Evolutionary conservation across 2,113 vertebrate genomes (phyloP).

Genomic region (Hoplias malabaricus): DNA sequence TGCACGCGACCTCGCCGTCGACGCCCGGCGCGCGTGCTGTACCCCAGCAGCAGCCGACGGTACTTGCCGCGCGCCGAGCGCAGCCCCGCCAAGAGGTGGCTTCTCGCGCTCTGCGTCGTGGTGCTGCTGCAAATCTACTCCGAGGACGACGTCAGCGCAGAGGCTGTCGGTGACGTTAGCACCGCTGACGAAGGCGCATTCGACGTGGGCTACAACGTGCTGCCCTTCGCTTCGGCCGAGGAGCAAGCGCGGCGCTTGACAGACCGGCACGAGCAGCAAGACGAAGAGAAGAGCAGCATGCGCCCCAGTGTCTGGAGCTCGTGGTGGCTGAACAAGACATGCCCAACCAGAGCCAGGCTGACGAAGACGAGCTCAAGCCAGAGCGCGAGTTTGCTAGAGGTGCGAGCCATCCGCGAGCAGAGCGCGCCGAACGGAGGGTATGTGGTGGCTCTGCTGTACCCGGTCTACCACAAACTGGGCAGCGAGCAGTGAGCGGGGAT

Average conservation of each 20-base stretch:
- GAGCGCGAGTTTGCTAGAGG: slow-evolving; percentile 23
- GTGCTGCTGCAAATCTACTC: slow-evolving; percentile 78
- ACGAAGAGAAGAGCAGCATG: not conserved
- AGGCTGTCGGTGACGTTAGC: slow-evolving; percentile 4
- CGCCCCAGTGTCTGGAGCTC: not conserved
- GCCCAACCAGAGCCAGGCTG: slow-evolving; percentile 30
- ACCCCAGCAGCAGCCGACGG: slow-evolving; percentile 75
- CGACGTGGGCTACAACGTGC: slow-evolving; percentile 44
- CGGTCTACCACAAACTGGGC: slow-evolving; percentile 69
- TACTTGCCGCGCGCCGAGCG: slow-evolving; percentile 74
- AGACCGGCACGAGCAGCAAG: slow-evolving; percentile 19
- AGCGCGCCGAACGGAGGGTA: slow-evolving; percentile 65
- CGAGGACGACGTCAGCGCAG: slow-evolving; percentile 65
- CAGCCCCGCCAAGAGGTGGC: slow-evolving; percentile 72
- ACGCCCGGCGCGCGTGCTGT: slow-evolving; percentile 69
- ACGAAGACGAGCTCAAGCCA: not conserved
- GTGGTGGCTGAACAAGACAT: slow-evolving; percentile 40
- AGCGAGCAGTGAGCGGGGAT: slow-evolving; percentile 66
- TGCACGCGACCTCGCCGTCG: slow-evolving; percentile 38
- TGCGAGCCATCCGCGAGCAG: slow-evolving; percentile 48
- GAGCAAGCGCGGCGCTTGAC: slow-evolving; percentile 48
- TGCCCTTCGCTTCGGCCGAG: slow-evolving; percentile 63
- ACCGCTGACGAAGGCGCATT: slow-evolving; percentile 16
- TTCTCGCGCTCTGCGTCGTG: slow-evolving; percentile 72
- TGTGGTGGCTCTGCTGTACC: slow-evolving; percentile 71